Base-by-base conservation (phyloP, 2,797 vertebrate genomes). In the Melanotaenia pygmaea region DNA sequence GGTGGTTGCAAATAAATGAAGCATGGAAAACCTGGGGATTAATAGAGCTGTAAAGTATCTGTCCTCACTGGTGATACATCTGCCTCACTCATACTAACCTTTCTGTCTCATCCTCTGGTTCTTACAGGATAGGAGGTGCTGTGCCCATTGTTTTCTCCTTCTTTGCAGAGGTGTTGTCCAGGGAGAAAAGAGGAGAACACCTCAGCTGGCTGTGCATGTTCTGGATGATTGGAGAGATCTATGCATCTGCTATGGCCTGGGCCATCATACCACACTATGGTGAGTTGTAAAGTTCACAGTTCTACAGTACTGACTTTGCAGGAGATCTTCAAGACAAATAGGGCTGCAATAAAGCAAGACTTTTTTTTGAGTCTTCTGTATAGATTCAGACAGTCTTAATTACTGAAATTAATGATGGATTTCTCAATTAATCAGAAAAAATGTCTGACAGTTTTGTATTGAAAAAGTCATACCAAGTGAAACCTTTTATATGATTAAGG, bases 151-250 rank as follows among this genome's bases (percentile, higher is more conserved):
- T 99, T 35, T 99, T 99, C 90, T 97, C 98, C 64, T 98, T 98
- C 88, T 99, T 98, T 92, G 96, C 98, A 1, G 98, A 99, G 94
- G 96, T 98, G 30, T 93, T 99, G 86, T 96, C 98, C 80, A 94
- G 97, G 75, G 98, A 98, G 91, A 99, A 99, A 86, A 92, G 98
- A 79, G 98, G 98, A 0, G 98, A 99, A 83, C 98, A 99, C 73
- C 93, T 99, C 76, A 99, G 98, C 83, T 99, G 98, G 98, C 93
- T 99, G 70, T 99, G 98, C 80, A 99, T 99, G 98, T 99, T 99
- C 94, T 99, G 98, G 98, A 99, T 99, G 98, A 98, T 99, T 16
- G 98, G 98, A 0, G 97, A 98, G 72, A 99, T 99, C 93, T 99
- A 99, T 0, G 98, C 98, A 59, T 99, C 98, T 0, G 98, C 98